phyloP scores from a whole-genome alignment of 2,113 vertebrate genomes.

The Lagenorhynchus albirostris region DNA sequence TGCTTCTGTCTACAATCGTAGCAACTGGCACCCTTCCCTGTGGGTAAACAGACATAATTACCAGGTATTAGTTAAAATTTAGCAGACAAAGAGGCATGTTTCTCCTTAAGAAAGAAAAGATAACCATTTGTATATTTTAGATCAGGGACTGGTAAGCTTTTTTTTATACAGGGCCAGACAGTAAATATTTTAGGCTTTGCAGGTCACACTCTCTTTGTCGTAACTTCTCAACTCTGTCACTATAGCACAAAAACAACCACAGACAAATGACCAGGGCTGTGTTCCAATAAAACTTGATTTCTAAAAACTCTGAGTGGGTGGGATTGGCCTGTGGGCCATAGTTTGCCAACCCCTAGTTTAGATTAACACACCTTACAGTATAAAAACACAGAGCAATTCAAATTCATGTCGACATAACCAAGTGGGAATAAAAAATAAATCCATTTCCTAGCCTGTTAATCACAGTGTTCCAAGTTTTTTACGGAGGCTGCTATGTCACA shows the following conservation, averaged over 20 bases:
- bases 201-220: background rate
- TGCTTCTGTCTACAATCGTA: slow-evolving; percentile 33
- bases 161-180: background rate
- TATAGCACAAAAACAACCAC: background rate
- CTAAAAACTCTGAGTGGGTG: background rate
- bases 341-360: background rate
- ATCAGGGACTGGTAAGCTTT: background rate
- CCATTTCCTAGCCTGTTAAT: background rate
- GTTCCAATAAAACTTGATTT: background rate
- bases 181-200: background rate
- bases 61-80: slow-evolving; percentile 53
- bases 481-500: background rate
- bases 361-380: background rate
- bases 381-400: background rate
- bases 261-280: background rate
- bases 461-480: background rate
- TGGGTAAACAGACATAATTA: slow-evolving; percentile 52
- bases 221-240: background rate
- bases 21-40: background rate
- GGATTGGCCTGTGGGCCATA: background rate
- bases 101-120: background rate
- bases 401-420: background rate
- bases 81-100: slow-evolving; percentile 47
- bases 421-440: background rate
- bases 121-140: background rate